Conservation (phyloP, 2,113 vertebrate species). For the Steatornis caripensis region DNA sequence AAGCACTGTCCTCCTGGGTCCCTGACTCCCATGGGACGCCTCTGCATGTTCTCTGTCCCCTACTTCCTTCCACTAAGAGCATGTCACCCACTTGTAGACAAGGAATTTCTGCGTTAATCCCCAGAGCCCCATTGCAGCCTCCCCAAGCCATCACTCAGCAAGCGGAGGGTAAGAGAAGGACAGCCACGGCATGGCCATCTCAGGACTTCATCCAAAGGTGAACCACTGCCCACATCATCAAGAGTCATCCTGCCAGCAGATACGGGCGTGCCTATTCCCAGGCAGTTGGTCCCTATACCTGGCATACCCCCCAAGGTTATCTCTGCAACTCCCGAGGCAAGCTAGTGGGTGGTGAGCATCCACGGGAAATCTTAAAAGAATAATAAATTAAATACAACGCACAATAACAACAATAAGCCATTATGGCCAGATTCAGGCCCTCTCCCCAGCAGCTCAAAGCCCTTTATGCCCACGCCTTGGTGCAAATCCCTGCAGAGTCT, state of each 20-base stretch:
- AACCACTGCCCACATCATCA: background rate
- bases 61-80: background rate
- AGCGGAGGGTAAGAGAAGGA: background rate
- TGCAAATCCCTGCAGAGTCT: background rate
- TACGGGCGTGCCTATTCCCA: background rate
- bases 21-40: background rate
- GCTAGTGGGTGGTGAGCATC: background rate
- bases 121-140: background rate
- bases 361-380: background rate
- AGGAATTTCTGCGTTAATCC: constrained; percentile 33
- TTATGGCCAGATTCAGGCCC: background rate
- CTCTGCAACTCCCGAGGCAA: background rate
- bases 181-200: fast-evolving
- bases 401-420: fast-evolving
- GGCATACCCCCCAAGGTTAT: background rate
- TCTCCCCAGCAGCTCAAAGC: background rate
- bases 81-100: background rate
- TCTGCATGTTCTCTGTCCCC: background rate
- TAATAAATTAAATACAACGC: too few species aligned
- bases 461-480: too few species aligned
- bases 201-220: background rate
- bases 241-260: background rate
- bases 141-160: background rate
- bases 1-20: background rate
- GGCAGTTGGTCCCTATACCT: background rate